phyloP scores from a whole-genome alignment of 2,113 vertebrate species.

The Pedetes capensis region DNA sequence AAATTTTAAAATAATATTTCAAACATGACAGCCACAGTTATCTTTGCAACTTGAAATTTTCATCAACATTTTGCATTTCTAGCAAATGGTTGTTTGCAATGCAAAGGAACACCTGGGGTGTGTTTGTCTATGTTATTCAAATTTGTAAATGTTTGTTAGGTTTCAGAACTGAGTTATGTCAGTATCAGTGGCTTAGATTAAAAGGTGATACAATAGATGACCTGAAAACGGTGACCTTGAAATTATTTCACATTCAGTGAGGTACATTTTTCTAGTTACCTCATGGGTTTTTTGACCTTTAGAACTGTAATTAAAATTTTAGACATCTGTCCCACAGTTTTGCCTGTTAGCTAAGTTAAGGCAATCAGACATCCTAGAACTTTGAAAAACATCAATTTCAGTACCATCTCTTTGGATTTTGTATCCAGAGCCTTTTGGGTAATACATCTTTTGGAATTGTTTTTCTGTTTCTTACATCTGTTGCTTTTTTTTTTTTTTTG shows the following conservation, averaged over 20 bases:
- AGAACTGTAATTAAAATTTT: slow-evolving; percentile 15
- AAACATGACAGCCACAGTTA: slow-evolving; percentile 62
- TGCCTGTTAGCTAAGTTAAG: slow-evolving; percentile 27
- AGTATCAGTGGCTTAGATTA: slow-evolving; percentile 23
- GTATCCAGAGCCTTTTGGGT: neutral
- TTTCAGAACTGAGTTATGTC: slow-evolving; percentile 45
- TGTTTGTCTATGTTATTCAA: slow-evolving; percentile 62
- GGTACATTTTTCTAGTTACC: slow-evolving; percentile 9
- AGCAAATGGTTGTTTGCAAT: slow-evolving; percentile 68
- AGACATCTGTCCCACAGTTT: neutral
- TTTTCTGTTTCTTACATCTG: neutral
- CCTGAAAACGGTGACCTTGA: slow-evolving; percentile 19
- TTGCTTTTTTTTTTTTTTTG: neutral
- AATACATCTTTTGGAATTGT: neutral
- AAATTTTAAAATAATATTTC: slow-evolving; percentile 64
- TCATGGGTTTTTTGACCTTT: slow-evolving; percentile 30
- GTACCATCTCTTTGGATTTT: neutral
- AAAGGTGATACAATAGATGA: slow-evolving; percentile 35
- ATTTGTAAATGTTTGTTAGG: slow-evolving; percentile 54
- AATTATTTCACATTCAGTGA: neutral
- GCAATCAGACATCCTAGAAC: neutral
- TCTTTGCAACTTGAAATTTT: slow-evolving; percentile 72
- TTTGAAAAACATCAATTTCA: slow-evolving; percentile 14
- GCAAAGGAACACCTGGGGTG: slow-evolving; percentile 64
- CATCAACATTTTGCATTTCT: slow-evolving; percentile 63